These are phyloP conservation scores for Syngnathus scovelli DNA, from an alignment of 2,113 vertebrate genomes.

Conservation along the genomic window DNA sequence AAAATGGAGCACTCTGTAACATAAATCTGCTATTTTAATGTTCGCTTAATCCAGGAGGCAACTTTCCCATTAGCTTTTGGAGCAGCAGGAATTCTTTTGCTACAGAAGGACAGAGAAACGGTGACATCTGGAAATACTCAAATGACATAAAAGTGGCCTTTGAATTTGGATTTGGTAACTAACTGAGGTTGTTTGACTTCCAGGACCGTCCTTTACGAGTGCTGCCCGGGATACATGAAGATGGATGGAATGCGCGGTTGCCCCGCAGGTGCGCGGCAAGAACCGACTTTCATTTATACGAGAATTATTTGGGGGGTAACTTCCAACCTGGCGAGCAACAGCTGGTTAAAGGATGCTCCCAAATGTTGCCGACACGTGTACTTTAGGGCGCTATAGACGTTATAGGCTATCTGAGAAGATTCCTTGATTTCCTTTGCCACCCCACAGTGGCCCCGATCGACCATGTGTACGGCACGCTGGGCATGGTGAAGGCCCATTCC, in stretches of 20 bases:
- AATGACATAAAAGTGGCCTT: background rate
- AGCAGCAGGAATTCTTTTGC: constrained; percentile 37
- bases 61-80: constrained; percentile 39
- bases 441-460: constrained; percentile 87
- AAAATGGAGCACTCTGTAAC: constrained; percentile 33
- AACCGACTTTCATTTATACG: background rate
- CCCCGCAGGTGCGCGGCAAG: constrained; percentile 81
- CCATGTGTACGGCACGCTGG: constrained; percentile 86
- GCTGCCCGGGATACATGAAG: constrained; percentile 94
- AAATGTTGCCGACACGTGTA: constrained; percentile 14
- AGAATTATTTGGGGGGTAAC: constrained; percentile 12
- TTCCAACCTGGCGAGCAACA: constrained; percentile 27
- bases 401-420: background rate
- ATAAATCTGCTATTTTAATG: constrained; percentile 40
- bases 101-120: constrained; percentile 41
- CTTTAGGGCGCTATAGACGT: background rate
- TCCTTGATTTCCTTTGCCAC: constrained; percentile 10
- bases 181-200: constrained; percentile 11
- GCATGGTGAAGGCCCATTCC: constrained; percentile 78
- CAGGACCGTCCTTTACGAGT: constrained; percentile 91
- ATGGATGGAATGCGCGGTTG: constrained; percentile 84
- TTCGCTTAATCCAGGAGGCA: constrained; percentile 29
- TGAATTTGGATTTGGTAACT: constrained; percentile 10
- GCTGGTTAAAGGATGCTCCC: background rate
- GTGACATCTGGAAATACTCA: constrained; percentile 46